Evolutionary conservation across 2,113 vertebrate species (phyloP).

Genomic region (Callocephalon fimbriatum): DNA sequence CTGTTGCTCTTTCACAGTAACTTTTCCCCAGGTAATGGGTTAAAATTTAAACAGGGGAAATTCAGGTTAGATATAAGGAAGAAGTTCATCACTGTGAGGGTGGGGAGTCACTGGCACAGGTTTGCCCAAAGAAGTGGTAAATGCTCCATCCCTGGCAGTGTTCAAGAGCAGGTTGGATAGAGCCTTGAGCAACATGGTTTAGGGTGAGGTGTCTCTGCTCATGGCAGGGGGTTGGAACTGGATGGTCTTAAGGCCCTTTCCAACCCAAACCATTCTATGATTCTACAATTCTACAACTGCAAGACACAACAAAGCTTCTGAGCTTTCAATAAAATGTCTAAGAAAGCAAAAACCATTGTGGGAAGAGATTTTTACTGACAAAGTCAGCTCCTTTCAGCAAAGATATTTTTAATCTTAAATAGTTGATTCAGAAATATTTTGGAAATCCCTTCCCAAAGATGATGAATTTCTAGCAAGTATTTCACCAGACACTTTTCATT

Average conservation of each 20-base stretch:
- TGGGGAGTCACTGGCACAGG: not conserved
- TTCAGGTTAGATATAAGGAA: not conserved
- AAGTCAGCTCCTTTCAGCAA: not conserved
- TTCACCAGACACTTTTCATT: not conserved
- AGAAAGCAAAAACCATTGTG: not conserved
- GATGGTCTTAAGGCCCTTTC: not conserved
- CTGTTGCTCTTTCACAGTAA: no score
- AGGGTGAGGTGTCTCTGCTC: not conserved
- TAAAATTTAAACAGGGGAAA: not conserved
- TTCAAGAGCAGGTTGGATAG: not conserved
- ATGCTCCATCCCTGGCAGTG: not conserved
- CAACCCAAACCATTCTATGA: not conserved
- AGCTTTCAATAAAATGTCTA: not conserved
- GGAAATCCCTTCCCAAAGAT: not conserved
- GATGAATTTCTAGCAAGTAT: not conserved
- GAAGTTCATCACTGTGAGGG: not conserved
- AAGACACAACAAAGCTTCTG: not conserved
- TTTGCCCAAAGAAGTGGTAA: not conserved
- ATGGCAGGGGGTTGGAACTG: not conserved
- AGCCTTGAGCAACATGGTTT: not conserved
- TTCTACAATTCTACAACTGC: not conserved
- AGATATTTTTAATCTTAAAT: not conserved
- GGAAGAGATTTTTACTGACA: not conserved
- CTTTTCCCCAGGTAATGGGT: no score
- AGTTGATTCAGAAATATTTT: not conserved